A percentile compares a stretch with the other conserved stretches of the same genome.
phyloP scores from a whole-genome alignment of 2,797 vertebrate species.

The Aldrovandia affinis region DNA sequence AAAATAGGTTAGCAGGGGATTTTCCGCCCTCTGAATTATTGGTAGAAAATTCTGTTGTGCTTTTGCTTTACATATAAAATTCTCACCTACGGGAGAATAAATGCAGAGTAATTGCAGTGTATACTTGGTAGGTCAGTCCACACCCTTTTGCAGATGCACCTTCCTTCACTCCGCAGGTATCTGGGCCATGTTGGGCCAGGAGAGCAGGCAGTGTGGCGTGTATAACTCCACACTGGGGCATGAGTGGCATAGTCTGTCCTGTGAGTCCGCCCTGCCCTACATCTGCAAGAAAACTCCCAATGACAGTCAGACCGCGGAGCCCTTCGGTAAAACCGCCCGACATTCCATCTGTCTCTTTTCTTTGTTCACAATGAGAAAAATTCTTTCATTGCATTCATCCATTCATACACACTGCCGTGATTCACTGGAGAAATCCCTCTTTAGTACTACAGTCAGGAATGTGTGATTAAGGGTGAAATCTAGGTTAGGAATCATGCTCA shows the following conservation, averaged over 20 bases:
- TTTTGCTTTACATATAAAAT: not conserved
- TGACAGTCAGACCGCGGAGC: constrained; percentile 66
- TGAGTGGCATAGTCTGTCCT: constrained; percentile 81
- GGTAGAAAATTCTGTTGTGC: not conserved
- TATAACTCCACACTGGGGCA: constrained; percentile 71
- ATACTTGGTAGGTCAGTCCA: not conserved
- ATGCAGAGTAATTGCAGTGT: not conserved
- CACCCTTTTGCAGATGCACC: not conserved
- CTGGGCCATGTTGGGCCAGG: constrained; percentile 63
- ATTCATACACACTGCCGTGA: not conserved
- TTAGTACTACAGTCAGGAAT: not conserved
- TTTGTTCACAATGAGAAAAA: not conserved
- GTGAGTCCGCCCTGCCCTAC: constrained; percentile 86
- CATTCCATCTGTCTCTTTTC: constrained; percentile 1
- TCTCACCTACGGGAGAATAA: not conserved
- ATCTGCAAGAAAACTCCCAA: constrained; percentile 88
- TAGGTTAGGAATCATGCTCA: constrained; percentile 39
- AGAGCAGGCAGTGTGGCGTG: constrained; percentile 79
- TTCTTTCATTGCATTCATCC: not conserved
- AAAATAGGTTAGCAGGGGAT: not conserved
- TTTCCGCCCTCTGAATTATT: not conserved
- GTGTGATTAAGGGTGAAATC: not conserved
- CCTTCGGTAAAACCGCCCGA: constrained; percentile 71
- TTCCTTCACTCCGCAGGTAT: constrained; percentile 67
- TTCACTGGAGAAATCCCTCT: not conserved